Evolutionary conservation across 2,888 invertebrate genomes (phyloP).

Genomic region (Nomada lathburiana): DNA sequence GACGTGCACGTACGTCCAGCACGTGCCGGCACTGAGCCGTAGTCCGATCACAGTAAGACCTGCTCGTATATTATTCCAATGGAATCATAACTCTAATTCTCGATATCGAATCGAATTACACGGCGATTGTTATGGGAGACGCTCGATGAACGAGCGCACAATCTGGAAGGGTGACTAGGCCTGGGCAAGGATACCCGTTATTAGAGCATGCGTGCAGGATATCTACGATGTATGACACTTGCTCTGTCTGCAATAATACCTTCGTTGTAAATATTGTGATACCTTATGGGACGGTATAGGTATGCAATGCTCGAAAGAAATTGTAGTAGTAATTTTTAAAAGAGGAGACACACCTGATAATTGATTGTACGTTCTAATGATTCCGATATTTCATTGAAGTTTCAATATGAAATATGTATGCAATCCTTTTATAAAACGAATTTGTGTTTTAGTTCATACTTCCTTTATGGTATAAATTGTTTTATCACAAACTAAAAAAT

Average conservation of each 20-base stretch:
- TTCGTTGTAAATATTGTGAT: background rate
- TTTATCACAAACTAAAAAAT: no score
- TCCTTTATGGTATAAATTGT: no score
- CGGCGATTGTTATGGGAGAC: conserved; percentile 74
- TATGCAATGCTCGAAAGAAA: no score
- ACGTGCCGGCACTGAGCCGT: conserved; percentile 72
- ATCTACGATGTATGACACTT: conserved; percentile 30
- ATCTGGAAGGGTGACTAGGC: conserved; percentile 52
- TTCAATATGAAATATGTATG: no score
- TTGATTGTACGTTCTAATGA: no score
- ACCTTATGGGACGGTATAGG: no score
- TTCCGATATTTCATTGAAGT: no score
- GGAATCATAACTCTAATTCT: conserved; percentile 82
- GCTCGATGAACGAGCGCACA: conserved; percentile 49
- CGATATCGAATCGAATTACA: conserved; percentile 83
- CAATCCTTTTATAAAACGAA: no score
- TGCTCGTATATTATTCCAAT: conserved; percentile 83
- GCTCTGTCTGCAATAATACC: background rate
- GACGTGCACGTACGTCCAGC: conserved; percentile 65
- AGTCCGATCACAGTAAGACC: conserved; percentile 81
- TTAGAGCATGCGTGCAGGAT: conserved; percentile 16
- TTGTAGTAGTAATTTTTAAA: no score
- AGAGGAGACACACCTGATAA: no score
- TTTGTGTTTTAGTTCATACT: no score
- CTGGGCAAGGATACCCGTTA: conserved; percentile 35